Evolutionary conservation across 2,888 invertebrate species (phyloP).

Genomic region (Torymus texanus): DNA sequence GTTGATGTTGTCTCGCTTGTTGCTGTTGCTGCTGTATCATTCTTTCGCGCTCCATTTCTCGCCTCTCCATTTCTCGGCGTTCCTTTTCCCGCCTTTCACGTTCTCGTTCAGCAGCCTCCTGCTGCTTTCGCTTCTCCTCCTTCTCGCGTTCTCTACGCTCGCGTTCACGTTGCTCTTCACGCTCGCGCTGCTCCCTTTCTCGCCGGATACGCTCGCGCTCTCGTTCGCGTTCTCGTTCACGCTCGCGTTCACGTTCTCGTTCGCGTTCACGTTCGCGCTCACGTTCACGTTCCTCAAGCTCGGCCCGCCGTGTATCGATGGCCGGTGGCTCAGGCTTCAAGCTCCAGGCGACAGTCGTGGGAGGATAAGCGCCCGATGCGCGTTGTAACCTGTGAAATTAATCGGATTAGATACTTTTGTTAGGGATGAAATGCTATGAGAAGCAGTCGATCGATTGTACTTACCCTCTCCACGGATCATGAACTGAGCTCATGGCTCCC

Average conservation of each 20-base stretch:
- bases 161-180: constrained; percentile 73
- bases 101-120: constrained; percentile 64
- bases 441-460: constrained; percentile 51
- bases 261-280: constrained; percentile 73
- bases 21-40: constrained; percentile 70
- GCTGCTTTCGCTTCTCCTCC: constrained; percentile 73
- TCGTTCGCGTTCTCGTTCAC: constrained; percentile 60
- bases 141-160: constrained; percentile 69
- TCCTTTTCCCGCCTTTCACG: constrained; percentile 67
- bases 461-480: constrained; percentile 84
- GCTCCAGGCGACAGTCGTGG: constrained; percentile 79
- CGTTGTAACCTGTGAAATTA: constrained; percentile 76
- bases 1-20: constrained; percentile 24
- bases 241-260: constrained; percentile 73
- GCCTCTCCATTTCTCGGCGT: constrained; percentile 71
- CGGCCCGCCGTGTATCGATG: constrained; percentile 78
- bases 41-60: constrained; percentile 72
- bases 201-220: constrained; percentile 49
- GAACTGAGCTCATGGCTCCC: constrained; percentile 75
- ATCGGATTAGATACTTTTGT: neutral
- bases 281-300: constrained; percentile 77
- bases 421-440: neutral
- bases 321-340: constrained; percentile 81
- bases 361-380: constrained; percentile 78
- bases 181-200: constrained; percentile 66